Evolutionary conservation across 2,113 vertebrate genomes (phyloP), one percentile per base, ranked within the genome.

Genomic region (Scolopax mira): DNA sequence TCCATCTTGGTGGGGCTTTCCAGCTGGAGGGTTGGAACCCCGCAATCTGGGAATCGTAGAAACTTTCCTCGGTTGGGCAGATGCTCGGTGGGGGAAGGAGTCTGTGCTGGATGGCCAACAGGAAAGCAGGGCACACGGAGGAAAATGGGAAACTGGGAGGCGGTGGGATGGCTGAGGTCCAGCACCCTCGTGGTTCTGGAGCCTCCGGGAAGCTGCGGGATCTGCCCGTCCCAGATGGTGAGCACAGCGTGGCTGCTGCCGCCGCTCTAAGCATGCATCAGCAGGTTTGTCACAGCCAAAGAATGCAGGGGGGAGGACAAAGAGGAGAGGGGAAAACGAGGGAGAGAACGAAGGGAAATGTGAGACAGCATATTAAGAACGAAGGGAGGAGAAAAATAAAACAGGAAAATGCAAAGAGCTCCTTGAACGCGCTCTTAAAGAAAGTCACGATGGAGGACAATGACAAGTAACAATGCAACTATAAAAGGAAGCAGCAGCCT

Each of bases 201-300:
- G 66, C 0, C 85, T 49, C 44, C 4, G 1, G 10, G 61, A 69
- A 73, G 11, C 86, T n/a, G 83, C 65, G 2, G 91, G 84, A 82
- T 91, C 89, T 82, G 91, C 89, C 73, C 1, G 1, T 52, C 93
- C 91, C 95, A 91, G 95, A 94, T 91, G 96, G 96, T 3, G 73
- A 90, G 83, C 91, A 18, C 93, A 93, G 93, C 44, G 2, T 81
- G 95, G 88, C 88, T 88, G 64, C 78, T 72, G 88, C 87, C 2
- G 1, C 73, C 2, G 60, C 90, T 86, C 90, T 1, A 6, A 90
- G 93, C 91, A 1, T 21, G 81, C 95, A 92, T 27, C 95, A 86
- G 90, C 84, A 85, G 89, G 81, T 70, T 88, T 94, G 91, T 79
- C 93, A 93, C 86, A 62, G 91, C 31, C 0, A 61, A 88, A 88